phyloP scores from a whole-genome alignment of 2,888 invertebrate genomes.

The Isotomurus palustris region DNA sequence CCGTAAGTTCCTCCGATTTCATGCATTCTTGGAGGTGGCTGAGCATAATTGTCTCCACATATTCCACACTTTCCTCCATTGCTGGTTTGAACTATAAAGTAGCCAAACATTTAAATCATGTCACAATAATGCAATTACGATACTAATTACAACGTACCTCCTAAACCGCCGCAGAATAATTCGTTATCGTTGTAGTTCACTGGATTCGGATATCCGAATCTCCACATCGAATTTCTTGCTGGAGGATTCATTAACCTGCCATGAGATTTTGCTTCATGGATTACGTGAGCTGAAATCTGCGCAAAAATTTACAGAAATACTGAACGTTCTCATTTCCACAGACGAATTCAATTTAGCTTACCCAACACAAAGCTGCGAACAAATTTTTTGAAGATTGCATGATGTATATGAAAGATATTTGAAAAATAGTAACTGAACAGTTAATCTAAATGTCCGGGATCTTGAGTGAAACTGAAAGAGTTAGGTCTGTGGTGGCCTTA shows the following conservation, averaged over 20 bases:
- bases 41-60: slow-evolving; percentile 80
- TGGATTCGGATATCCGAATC: slow-evolving; percentile 88
- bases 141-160: slow-evolving; percentile 3
- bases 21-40: slow-evolving; percentile 70
- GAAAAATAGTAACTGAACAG: too few species aligned
- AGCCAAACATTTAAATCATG: not conserved
- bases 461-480: too few species aligned
- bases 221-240: slow-evolving; percentile 89
- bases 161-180: slow-evolving; percentile 79
- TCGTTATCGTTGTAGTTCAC: slow-evolving; percentile 93
- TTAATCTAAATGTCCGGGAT: too few species aligned
- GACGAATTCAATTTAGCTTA: too few species aligned
- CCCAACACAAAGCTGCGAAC: too few species aligned
- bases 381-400: too few species aligned
- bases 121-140: not conserved
- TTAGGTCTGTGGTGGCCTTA: too few species aligned
- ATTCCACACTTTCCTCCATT: slow-evolving; percentile 73
- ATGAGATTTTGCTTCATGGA: slow-evolving; percentile 55
- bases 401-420: too few species aligned
- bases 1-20: slow-evolving; percentile 83
- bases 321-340: too few species aligned
- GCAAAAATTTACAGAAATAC: too few species aligned
- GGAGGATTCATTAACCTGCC: slow-evolving; percentile 90
- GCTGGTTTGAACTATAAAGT: not conserved
- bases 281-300: too few species aligned